These are phyloP conservation scores for Myiozetetes cayanensis DNA, from an alignment of 2,113 vertebrate genomes.

Conservation along the genomic window DNA sequence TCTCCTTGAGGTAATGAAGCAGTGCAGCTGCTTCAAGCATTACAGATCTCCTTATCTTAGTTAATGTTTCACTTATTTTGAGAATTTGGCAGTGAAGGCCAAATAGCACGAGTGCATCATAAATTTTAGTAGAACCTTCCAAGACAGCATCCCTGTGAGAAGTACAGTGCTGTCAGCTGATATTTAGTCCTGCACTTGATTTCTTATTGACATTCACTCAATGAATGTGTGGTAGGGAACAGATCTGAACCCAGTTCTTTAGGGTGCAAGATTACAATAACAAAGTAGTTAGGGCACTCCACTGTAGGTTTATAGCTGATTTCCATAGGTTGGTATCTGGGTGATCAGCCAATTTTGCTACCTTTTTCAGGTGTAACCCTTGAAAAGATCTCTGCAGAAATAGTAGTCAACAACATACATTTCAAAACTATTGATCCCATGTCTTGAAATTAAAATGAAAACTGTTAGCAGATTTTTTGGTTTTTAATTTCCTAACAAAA, in stretches of 20 bases:
- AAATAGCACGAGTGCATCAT: neutral
- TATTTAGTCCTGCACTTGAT: neutral
- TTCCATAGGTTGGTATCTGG: neutral
- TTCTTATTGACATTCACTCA: neutral
- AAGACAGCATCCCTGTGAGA: neutral
- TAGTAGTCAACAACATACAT: accelerated
- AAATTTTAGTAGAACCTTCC: neutral
- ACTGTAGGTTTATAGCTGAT: neutral
- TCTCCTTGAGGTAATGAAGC: neutral
- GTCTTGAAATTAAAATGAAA: neutral
- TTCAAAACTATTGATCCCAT: neutral
- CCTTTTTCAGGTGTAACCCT: neutral
- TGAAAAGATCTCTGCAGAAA: neutral
- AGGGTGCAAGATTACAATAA: neutral
- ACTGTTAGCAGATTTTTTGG: neutral
- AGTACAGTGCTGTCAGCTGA: neutral
- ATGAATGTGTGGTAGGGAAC: neutral
- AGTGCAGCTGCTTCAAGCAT: neutral
- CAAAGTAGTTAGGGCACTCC: neutral
- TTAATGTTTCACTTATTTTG: neutral
- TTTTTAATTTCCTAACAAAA: neutral
- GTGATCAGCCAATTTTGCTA: neutral
- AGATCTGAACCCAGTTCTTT: neutral
- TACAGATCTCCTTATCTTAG: neutral
- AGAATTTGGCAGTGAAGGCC: neutral